Percentiles rank a stretch among this genome's conserved stretches.
These are phyloP conservation scores for Catostomus latipinnis DNA, from an alignment of 2,797 vertebrate genomes.

Conservation along the genomic window DNA sequence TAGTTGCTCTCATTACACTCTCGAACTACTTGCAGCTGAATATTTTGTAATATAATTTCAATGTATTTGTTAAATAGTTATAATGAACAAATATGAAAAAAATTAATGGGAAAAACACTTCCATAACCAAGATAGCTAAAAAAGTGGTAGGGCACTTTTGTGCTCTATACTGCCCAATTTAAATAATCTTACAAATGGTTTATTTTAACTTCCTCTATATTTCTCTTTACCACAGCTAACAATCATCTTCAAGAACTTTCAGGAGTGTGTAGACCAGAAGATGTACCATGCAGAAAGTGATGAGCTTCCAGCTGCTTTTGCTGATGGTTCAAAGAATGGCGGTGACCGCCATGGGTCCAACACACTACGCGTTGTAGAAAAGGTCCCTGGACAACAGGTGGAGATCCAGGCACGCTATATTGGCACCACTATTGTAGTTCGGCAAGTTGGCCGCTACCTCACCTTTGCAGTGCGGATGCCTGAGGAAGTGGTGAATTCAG, in stretches of 20 bases:
- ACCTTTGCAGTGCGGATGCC: conserved; percentile 97
- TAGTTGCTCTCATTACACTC: no score
- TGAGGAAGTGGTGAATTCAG: conserved; percentile 90
- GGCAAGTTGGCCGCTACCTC: conserved; percentile 94
- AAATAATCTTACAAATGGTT: background rate
- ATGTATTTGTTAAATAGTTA: no score
- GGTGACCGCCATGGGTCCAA: conserved; percentile 91
- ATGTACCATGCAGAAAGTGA: conserved; percentile 96
- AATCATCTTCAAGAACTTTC: conserved; percentile 98
- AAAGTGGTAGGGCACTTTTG: no score
- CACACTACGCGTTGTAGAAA: conserved; percentile 92
- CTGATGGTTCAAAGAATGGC: conserved; percentile 92
- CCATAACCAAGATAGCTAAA: no score
- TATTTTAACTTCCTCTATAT: conserved; percentile 14
- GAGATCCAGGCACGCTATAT: conserved; percentile 98
- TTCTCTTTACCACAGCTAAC: conserved; percentile 82
- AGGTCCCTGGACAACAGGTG: conserved; percentile 91
- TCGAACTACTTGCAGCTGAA: no score
- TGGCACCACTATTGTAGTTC: conserved; percentile 94
- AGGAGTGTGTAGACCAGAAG: conserved; percentile 97
- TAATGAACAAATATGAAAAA: no score
- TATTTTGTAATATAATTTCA: no score
- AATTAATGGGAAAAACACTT: no score
- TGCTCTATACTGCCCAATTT: background rate
- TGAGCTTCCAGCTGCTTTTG: conserved; percentile 91